A percentile compares a stretch with the other conserved stretches of the same genome.
Evolutionary conservation across 2,888 invertebrate species (phyloP).

Genomic region (Nesidiocoris tenuis): DNA sequence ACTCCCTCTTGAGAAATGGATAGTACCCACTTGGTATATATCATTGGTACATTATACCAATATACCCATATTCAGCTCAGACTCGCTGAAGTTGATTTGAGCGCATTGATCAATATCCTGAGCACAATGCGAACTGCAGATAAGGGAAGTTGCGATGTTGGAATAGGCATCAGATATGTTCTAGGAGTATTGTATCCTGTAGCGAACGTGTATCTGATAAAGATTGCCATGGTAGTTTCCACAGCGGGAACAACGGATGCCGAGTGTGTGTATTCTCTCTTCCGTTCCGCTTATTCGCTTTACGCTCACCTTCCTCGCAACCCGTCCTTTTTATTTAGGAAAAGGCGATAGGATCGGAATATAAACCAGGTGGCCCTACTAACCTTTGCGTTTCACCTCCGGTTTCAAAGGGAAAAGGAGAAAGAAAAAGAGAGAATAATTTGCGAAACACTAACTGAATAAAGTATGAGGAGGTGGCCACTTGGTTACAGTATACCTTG

Average conservation of each 20-base stretch:
- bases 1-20: no score
- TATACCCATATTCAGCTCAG: no score
- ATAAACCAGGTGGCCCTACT: background rate
- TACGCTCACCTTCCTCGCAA: background rate
- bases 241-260: background rate
- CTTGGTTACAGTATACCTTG: background rate
- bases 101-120: background rate
- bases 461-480: background rate
- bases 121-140: background rate
- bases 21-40: no score
- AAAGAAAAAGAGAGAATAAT: background rate
- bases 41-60: no score
- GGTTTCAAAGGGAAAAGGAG: background rate
- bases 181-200: background rate
- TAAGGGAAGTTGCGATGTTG: background rate
- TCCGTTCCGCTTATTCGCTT: background rate
- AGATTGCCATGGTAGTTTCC: background rate
- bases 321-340: background rate
- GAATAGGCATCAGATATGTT: background rate
- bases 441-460: background rate
- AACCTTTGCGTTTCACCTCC: background rate
- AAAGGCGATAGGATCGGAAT: background rate
- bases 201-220: background rate
- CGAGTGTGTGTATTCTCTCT: slow-evolving; percentile 7
- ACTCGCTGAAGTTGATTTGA: no score